Evolutionary conservation across 2,797 vertebrate species (phyloP).

Genomic region (Melanogrammus aeglefinus): DNA sequence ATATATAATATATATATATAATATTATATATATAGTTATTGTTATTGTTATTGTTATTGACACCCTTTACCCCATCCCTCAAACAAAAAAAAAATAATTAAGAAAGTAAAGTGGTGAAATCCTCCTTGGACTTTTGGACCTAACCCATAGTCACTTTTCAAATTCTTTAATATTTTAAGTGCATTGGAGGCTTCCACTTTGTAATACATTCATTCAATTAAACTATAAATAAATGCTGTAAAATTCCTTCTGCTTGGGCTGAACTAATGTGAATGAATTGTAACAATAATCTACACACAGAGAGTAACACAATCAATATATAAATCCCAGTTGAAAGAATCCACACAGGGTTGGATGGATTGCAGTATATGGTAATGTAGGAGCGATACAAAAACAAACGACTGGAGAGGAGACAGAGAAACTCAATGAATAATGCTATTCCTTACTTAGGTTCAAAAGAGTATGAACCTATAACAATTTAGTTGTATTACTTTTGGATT

Average conservation of each 20-base stretch:
- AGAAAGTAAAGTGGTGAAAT: background rate
- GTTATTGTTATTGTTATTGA: background rate
- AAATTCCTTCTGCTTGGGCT: background rate
- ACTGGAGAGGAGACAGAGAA: background rate
- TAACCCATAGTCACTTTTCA: background rate
- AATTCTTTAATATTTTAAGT: constrained; percentile 1
- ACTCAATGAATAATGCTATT: background rate
- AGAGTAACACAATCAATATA: background rate
- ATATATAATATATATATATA: background rate
- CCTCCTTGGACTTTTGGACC: background rate
- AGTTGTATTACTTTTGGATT: background rate
- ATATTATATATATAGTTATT: no score
- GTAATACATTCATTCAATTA: background rate
- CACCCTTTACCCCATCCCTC: background rate
- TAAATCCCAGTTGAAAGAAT: background rate
- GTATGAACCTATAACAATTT: background rate
- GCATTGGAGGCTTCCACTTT: background rate
- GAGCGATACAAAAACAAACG: background rate
- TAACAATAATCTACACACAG: background rate
- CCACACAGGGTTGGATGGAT: background rate
- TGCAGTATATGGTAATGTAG: background rate
- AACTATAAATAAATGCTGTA: background rate
- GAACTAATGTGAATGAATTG: background rate
- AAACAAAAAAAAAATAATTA: background rate
- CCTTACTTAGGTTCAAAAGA: background rate